Base-by-base conservation (phyloP, 2,888 invertebrate genomes). In the Xanthorhoe designata region DNA sequence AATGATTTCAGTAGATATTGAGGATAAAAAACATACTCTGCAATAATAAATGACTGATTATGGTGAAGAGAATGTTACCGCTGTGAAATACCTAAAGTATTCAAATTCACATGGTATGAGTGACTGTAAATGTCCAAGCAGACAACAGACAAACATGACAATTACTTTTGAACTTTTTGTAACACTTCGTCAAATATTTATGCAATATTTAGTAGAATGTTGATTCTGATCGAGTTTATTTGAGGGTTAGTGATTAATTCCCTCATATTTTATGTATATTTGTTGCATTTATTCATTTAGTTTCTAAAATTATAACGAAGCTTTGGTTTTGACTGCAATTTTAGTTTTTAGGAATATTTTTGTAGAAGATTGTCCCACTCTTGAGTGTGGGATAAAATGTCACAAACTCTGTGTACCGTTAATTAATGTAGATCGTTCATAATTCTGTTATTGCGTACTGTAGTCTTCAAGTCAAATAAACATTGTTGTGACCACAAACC, bases 231-330 rank as follows among this genome's bases (percentile, higher is more conserved):
- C 65, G 75, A 75, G 71, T 78, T 78, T 75, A 74, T 61, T 75
- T 77, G 72, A 71, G 66, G 70, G 78, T 82, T 79, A 75, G 78
- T 81, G 79, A 80, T 74, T 67, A 79, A 71, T 65, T 73, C 47
- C 52, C 68, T 78, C 72, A 76, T 77, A 78, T 80, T 83, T 82
- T 85, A 74, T 90, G 85, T 90, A 90, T 87, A 88, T 89, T 85
- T 87, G 88, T 89, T 91, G 92, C 92, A 92, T 92, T 92, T 92
- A 91, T 87, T 86, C 84, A 80, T 79, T 70, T 72, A 76, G 74
- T 76, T 64, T 75, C 61, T 78, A 72, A 70, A 72, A 60, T 62
- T 68, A 57, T 74, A 61, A 71, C 59, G 56, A 70, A 52, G 52
- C 65, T 57, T 72, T 71, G 59, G 71, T 81, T 78, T 75, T 74